Evolutionary conservation across 2,797 vertebrate species (phyloP).

Genomic region (Pterois miles): DNA sequence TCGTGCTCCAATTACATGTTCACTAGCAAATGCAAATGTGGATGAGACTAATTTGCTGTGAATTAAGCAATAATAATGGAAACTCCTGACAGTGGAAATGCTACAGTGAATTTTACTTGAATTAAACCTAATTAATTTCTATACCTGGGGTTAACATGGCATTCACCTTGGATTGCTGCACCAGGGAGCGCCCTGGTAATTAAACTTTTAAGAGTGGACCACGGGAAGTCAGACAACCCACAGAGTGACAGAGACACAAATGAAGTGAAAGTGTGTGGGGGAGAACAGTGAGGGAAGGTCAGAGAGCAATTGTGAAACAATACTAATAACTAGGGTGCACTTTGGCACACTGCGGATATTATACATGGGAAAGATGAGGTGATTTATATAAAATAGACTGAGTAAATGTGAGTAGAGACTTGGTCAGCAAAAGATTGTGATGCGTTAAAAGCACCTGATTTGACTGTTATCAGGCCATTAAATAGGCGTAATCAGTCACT

Average conservation of each 20-base stretch:
- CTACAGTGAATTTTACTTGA: neutral
- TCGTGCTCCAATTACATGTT: conserved; percentile 17
- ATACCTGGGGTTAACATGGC: conserved; percentile 51
- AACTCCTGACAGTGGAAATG: conserved; percentile 8
- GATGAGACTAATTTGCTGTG: neutral
- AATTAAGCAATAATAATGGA: neutral
- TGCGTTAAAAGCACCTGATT: no score
- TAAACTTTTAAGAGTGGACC: conserved; percentile 59
- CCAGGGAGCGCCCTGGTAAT: conserved; percentile 54
- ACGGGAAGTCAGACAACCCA: conserved; percentile 39
- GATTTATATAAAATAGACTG: neutral
- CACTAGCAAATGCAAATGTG: neutral
- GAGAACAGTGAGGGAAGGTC: conserved; percentile 36
- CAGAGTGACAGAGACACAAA: conserved; percentile 35
- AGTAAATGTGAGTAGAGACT: neutral
- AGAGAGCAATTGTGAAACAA: conserved; percentile 28
- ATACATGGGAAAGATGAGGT: neutral
- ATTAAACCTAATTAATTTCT: conserved; percentile 62
- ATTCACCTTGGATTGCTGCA: conserved; percentile 51
- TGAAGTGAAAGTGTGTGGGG: neutral
- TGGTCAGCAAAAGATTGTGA: no score
- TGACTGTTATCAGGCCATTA: no score
- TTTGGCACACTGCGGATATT: neutral
- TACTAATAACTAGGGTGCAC: neutral
- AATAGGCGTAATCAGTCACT: no score